Percentiles rank a stretch among this genome's conserved stretches.
Conservation (phyloP, 2,113 vertebrate genomes). For the Sceloporus undulatus region DNA sequence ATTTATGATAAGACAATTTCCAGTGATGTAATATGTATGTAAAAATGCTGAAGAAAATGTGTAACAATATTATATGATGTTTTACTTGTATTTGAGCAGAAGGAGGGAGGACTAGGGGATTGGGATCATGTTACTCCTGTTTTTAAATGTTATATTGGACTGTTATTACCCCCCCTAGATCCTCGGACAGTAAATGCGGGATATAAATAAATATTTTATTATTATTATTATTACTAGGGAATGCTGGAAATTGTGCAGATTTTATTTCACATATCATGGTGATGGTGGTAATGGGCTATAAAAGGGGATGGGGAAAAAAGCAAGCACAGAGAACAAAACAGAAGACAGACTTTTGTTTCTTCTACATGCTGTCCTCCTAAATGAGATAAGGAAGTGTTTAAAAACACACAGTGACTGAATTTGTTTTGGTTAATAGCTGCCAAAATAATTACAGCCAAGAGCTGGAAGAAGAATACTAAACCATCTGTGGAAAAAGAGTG, state of each 20-base stretch:
- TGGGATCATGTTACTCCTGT: too few relatives aligned
- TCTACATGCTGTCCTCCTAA: neutral
- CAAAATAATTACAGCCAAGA: neutral
- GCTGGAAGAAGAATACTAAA: slow-evolving; percentile 1
- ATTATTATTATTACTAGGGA: neutral
- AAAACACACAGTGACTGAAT: neutral
- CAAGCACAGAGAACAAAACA: neutral
- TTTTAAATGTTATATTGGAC: too few relatives aligned
- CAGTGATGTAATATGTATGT: too few relatives aligned
- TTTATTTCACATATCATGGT: neutral
- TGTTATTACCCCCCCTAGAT: too few relatives aligned
- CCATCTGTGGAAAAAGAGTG: neutral
- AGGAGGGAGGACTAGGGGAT: too few relatives aligned
- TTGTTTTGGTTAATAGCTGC: neutral
- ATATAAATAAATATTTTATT: too few relatives aligned
- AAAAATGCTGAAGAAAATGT: too few relatives aligned
- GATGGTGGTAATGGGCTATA: neutral
- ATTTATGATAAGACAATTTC: too few relatives aligned
- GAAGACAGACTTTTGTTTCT: neutral
- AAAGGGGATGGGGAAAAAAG: neutral
- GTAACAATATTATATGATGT: neutral
- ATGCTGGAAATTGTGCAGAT: neutral
- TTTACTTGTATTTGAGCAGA: too few relatives aligned
- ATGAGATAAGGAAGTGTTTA: neutral
- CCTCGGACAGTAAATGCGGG: too few relatives aligned